Conservation (phyloP, 64 coral and sea anemone species). For the Actinia tenebrosa region DNA sequence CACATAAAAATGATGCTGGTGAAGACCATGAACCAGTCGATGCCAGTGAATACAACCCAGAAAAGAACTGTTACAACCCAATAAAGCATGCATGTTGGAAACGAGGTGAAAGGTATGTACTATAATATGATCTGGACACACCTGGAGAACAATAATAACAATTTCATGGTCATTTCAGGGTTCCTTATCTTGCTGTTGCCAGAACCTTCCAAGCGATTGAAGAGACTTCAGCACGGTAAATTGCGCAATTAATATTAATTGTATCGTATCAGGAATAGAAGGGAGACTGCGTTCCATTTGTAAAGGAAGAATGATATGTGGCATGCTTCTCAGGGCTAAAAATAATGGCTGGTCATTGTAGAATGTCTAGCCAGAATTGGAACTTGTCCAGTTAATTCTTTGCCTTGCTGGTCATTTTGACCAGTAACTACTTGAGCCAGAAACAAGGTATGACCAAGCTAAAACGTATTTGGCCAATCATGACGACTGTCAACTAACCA, state of each 20-base stretch:
- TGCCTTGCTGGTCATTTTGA: no score
- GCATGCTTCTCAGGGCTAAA: no score
- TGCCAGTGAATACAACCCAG: slow-evolving; percentile 75
- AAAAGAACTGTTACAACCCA: slow-evolving; percentile 83
- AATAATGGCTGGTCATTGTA: no score
- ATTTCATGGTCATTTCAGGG: slow-evolving; percentile 24
- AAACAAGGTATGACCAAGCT: no score
- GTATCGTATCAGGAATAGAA: not conserved
- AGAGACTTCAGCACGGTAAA: slow-evolving; percentile 92
- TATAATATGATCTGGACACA: not conserved
- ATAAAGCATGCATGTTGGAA: slow-evolving; percentile 95
- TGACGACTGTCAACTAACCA: no score
- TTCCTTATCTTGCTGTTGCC: slow-evolving; percentile 90
- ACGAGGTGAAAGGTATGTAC: slow-evolving; percentile 72
- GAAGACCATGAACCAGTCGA: slow-evolving; percentile 36
- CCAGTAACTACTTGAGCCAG: no score
- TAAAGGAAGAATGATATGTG: no score
- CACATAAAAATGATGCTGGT: slow-evolving; percentile 6
- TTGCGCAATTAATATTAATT: not conserved
- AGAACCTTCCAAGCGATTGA: slow-evolving; percentile 93
- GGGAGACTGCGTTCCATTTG: no score
- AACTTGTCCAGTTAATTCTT: no score
- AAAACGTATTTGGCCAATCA: no score
- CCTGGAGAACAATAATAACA: not conserved
- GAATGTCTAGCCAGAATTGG: no score